phyloP scores from a whole-genome alignment of 2,888 invertebrate species.

The Cosmia trapezina region DNA sequence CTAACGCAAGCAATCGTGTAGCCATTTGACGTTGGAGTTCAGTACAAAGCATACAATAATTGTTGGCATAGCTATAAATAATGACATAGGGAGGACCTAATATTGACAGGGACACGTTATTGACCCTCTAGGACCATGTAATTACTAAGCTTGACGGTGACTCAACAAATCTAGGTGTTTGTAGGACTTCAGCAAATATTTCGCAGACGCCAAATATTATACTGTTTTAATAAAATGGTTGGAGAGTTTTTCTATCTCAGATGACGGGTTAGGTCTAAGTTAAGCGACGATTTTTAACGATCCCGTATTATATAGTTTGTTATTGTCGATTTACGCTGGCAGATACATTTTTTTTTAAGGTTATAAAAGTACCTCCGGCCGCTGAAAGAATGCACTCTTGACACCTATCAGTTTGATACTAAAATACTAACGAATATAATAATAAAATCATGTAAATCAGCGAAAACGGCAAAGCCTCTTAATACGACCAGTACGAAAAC shows the following conservation, averaged over 20 bases:
- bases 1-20: not conserved
- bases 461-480: too few species aligned
- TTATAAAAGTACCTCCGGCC: not conserved
- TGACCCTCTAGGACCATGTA: slow-evolving; percentile 20
- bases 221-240: slow-evolving; percentile 1
- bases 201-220: not conserved
- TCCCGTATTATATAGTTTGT: not conserved
- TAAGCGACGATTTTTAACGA: not conserved
- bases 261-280: too few species aligned
- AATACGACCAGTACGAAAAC: too few species aligned
- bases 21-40: slow-evolving; percentile 14
- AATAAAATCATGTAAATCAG: too few species aligned
- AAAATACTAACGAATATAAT: too few species aligned
- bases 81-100: slow-evolving; percentile 22
- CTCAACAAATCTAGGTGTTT: slow-evolving; percentile 22
- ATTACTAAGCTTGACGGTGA: slow-evolving; percentile 45
- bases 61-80: slow-evolving; percentile 19
- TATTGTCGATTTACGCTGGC: not conserved
- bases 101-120: slow-evolving; percentile 36
- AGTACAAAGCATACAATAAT: slow-evolving; percentile 23
- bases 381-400: too few species aligned
- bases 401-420: too few species aligned
- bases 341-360: too few species aligned
- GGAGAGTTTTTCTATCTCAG: not conserved
- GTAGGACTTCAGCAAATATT: slow-evolving; percentile 25